A percentile compares a stretch with the other conserved stretches of the same genome.
These are phyloP conservation scores for Uloborus diversus DNA, from an alignment of 1,140 invertebrate species.

Conservation along the genomic window DNA sequence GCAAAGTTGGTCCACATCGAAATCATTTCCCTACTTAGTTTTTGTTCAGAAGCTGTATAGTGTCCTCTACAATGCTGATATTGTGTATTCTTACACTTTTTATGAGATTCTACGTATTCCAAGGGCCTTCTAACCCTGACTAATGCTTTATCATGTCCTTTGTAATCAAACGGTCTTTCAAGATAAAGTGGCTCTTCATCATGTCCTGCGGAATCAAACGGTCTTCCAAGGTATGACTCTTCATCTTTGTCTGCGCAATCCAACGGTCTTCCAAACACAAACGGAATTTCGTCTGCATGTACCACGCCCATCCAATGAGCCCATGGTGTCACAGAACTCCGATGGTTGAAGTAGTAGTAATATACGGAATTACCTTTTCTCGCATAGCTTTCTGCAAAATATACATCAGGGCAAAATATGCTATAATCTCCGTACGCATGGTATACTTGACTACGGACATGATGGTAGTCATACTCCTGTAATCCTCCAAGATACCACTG, in stretches of 20 bases:
- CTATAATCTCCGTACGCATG: conserved; percentile 10
- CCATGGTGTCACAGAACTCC: conserved; percentile 23
- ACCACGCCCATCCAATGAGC: conserved; percentile 49
- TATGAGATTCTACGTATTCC: no score
- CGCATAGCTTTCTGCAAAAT: not conserved
- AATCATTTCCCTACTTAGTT: conserved; percentile 45
- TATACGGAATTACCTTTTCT: conserved; percentile 22
- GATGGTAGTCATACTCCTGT: not conserved
- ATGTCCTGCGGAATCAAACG: no score
- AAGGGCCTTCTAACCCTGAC: no score
- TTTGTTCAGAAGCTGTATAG: conserved; percentile 20
- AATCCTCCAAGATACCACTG: not conserved
- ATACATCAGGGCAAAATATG: not conserved
- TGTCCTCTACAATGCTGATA: no score
- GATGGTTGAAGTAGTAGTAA: conserved; percentile 53
- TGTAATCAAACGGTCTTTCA: no score
- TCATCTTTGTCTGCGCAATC: not conserved
- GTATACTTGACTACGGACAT: not conserved
- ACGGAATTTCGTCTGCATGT: conserved; percentile 53
- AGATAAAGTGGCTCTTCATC: no score
- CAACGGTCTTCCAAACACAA: conserved; percentile 55
- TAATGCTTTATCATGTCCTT: no score
- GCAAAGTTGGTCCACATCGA: conserved; percentile 50
- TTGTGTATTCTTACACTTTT: no score
- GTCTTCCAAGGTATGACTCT: no score